Conservation (phyloP, 2,113 vertebrate genomes). For the Mesocricetus auratus region DNA sequence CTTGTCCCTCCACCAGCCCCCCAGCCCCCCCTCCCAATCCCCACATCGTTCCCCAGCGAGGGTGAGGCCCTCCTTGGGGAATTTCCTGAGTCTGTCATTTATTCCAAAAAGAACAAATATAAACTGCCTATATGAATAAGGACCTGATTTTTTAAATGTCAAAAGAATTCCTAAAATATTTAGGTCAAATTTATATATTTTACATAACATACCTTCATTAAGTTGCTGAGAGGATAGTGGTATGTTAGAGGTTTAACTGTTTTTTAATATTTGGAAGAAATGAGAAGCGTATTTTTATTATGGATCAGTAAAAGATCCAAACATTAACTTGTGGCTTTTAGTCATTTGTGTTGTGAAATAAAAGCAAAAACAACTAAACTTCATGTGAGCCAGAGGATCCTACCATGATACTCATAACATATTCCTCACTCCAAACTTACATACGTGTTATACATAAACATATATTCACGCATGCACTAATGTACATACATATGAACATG, state of each 20-base stretch:
- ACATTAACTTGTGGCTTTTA: neutral
- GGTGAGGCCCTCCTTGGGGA: too few species aligned
- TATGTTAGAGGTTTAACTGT: neutral
- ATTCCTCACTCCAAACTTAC: neutral
- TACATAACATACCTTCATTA: neutral
- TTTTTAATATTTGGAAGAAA: neutral
- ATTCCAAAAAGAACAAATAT: neutral
- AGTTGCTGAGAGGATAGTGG: neutral
- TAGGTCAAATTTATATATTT: neutral
- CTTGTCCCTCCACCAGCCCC: too few species aligned
- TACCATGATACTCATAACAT: neutral
- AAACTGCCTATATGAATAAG: constrained; percentile 74
- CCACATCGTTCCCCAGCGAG: too few species aligned
- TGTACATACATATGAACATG: neutral
- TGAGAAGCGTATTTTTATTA: neutral
- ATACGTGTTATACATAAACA: neutral
- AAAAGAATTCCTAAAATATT: neutral
- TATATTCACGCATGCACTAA: neutral
- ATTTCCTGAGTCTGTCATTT: too few species aligned
- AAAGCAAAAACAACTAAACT: neutral
- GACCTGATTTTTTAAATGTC: neutral
- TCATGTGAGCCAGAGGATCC: neutral
- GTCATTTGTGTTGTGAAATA: constrained; percentile 12
- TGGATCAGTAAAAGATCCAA: neutral
- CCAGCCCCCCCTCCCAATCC: too few species aligned